Evolutionary conservation across 1,140 invertebrate species (phyloP).

Genomic region (Ephestia elutella): DNA sequence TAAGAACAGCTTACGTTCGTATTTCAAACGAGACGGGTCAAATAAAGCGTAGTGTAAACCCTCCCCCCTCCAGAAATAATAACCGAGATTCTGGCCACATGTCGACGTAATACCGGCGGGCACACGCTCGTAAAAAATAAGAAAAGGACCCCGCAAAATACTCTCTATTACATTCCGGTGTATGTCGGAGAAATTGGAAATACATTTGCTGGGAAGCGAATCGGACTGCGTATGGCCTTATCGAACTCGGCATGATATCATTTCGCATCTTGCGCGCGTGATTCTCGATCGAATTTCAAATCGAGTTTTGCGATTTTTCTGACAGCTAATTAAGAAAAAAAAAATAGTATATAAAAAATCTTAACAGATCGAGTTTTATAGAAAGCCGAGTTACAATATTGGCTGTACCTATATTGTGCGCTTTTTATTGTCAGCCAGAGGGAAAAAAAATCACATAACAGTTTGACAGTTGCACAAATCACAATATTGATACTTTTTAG

Average conservation of each 20-base stretch:
- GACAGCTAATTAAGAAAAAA: too few species aligned
- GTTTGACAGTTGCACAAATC: too few species aligned
- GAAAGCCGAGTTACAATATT: too few species aligned
- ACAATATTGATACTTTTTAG: too few species aligned
- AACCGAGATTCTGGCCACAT: conserved; percentile 52
- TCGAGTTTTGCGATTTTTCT: background rate
- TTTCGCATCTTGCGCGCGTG: conserved; percentile 5
- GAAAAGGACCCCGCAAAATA: conserved; percentile 56
- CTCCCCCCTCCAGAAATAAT: conserved; percentile 50
- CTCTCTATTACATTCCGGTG: conserved; percentile 53
- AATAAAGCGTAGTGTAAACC: conserved; percentile 43
- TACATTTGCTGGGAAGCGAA: conserved; percentile 42
- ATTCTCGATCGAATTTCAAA: conserved; percentile 2
- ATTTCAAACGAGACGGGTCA: conserved; percentile 14
- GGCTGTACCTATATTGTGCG: too few species aligned
- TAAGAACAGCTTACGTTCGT: conserved; percentile 6
- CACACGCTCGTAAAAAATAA: conserved; percentile 59
- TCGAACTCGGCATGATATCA: conserved; percentile 6
- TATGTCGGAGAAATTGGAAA: conserved; percentile 53
- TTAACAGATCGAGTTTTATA: too few species aligned
- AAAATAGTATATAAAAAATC: too few species aligned
- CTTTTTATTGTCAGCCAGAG: too few species aligned
- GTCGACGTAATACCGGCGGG: conserved; percentile 52
- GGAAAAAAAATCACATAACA: too few species aligned
- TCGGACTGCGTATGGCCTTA: conserved; percentile 30